Evolutionary conservation across 2,888 invertebrate genomes (phyloP), one percentile per base, ranked within the genome.

Genomic region (Brachylomia viminalis): DNA sequence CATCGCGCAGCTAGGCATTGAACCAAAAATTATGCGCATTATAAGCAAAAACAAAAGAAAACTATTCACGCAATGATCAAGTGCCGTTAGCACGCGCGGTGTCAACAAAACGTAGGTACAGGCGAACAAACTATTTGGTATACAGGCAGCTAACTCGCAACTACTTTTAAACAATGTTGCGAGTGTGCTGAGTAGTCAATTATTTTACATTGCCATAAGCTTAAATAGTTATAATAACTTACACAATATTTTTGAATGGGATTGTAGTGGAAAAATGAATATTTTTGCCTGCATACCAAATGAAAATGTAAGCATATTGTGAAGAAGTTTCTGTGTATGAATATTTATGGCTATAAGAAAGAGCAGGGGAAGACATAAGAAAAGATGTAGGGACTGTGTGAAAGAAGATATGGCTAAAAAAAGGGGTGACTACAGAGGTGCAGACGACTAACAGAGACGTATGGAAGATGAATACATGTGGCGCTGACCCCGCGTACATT

Each of bases 1-100:
- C 54, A n/a, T 64, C 76, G 42, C 54, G 59, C n/a, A n/a, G n/a
- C 52, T 72, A 69, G 74, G 62, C 78, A 69, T 64, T 80, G 81
- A 80, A 83, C 85, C 78, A 71, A 82, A 74, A 77, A 77, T 74
- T 77, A 85, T 85, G 83, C 66, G 82, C 83, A 85, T 85, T 62
- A 72, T 42, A 66, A 69, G 67, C 61, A 66, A 76, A 66, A 75
- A 75, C 62, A 72, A 67, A 78, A 87, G 75, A 83, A 80, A 79
- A 82, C 74, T 75, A 49, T 78, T 68, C 86, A 87, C 86, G 87
- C 87, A 80, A 80, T 30, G 38, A 58, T 47, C n/a, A 27, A 73
- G 58, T 67, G 75, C 65, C 70, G 70, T 70, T 80, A 68, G 56
- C 83, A 74, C 78, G 75, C 72, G 65, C 62, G 56, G 77, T 78